Evolutionary conservation across 2,888 invertebrate species (phyloP).

Genomic region (Mamestra brassicae): DNA sequence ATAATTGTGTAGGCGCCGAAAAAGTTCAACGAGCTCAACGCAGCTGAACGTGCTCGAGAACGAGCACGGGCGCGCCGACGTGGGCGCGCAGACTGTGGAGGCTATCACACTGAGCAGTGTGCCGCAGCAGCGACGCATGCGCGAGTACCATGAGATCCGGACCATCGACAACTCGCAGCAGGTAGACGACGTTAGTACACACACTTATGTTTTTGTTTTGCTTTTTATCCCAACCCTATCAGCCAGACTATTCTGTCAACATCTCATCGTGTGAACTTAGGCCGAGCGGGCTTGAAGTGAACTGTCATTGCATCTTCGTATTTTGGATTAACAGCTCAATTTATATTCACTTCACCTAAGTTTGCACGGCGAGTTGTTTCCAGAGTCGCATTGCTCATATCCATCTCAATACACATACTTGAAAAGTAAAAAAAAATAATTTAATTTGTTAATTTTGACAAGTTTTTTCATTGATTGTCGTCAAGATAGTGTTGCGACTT

Average conservation of each 20-base stretch:
- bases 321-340: too few species aligned
- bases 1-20: slow-evolving; percentile 77
- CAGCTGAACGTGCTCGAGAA: slow-evolving; percentile 78
- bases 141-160: slow-evolving; percentile 81
- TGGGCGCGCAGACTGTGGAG: slow-evolving; percentile 75
- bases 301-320: too few species aligned
- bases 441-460: too few species aligned
- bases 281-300: too few species aligned
- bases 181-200: slow-evolving; percentile 66
- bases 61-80: slow-evolving; percentile 73
- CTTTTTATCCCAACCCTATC: not conserved
- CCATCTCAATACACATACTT: too few species aligned
- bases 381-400: too few species aligned
- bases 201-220: not conserved
- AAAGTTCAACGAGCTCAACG: slow-evolving; percentile 83
- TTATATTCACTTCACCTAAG: too few species aligned
- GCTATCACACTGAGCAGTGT: slow-evolving; percentile 85
- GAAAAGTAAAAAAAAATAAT: too few species aligned
- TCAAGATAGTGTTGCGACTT: too few species aligned
- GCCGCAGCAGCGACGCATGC: slow-evolving; percentile 83
- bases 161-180: slow-evolving; percentile 77
- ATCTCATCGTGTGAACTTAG: too few species aligned
- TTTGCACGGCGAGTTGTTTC: too few species aligned
- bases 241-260: not conserved
- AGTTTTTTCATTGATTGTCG: too few species aligned